Conservation (phyloP, 2,888 invertebrate species). For the Entomobrya multifasciata region DNA sequence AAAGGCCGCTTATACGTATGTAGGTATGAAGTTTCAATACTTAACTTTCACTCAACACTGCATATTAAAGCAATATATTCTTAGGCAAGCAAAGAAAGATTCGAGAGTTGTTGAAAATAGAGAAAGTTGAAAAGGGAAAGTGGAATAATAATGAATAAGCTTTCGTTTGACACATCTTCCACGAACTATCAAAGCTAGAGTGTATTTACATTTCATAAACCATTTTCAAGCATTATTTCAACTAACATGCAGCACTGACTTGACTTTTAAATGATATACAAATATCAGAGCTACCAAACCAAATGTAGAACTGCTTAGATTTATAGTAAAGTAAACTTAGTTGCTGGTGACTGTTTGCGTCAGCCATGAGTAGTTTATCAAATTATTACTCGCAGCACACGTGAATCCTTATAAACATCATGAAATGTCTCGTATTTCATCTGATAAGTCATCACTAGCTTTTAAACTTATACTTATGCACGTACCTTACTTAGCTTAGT, state of each 20-base stretch:
- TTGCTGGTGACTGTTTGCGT: neutral
- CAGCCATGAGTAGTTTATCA: too few species aligned
- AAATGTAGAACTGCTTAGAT: neutral
- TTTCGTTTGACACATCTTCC: too few species aligned
- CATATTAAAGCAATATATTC: neutral
- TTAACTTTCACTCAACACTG: neutral
- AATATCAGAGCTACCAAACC: neutral
- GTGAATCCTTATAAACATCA: too few species aligned
- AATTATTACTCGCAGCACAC: too few species aligned
- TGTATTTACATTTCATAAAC: conserved; percentile 2
- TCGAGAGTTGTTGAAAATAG: neutral
- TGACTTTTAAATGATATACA: too few species aligned
- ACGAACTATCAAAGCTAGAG: conserved; percentile 37
- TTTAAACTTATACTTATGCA: too few species aligned
- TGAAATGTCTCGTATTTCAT: too few species aligned
- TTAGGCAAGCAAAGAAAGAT: conserved; percentile 3
- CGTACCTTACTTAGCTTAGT: too few species aligned
- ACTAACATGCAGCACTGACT: too few species aligned
- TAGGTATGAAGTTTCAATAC: neutral
- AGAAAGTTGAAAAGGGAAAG: conserved; percentile 41
- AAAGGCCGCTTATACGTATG: neutral
- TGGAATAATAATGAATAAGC: conserved; percentile 33
- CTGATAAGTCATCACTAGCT: too few species aligned
- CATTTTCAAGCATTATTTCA: conserved; percentile 4
- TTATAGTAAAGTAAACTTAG: neutral